Evolutionary conservation across 2,888 invertebrate genomes (phyloP), one percentile per base, ranked within the genome.

Genomic region (Drosophila yooni): DNA sequence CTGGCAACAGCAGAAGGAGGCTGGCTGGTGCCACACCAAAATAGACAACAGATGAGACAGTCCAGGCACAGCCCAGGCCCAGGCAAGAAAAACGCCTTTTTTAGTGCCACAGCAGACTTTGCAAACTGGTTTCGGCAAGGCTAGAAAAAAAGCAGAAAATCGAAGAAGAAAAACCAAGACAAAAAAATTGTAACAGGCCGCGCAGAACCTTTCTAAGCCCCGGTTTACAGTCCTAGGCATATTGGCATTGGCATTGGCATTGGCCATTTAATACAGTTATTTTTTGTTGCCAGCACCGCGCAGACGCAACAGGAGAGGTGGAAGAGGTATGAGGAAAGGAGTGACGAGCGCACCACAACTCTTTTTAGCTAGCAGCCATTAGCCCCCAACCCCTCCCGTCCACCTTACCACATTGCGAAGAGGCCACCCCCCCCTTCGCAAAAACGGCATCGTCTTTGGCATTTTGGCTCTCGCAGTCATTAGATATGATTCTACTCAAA

Each of bases 181-280:
- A 31, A 21, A 21, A 57, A 40, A 80, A 80, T 66, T 80, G 80
- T 80, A 80, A 80, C 80, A 80, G 79, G 64, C 69, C 54, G 56
- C 52, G 56, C 54, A 69, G 76, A 65, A 66, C 73, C 73, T 79
- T 74, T 73, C 82, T 77, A 75, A 70, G 74, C 54, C 66, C 60
- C 59, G 70, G 40, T 43, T 48, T 51, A 36, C 67, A 53, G 76
- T 78, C 81, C 79, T 81, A 71, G 75, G 73, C 57, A 43, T 57
- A 57, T 57, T 51, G 51, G 51, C 81, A 60, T 67, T 52, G 67
- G 54, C 54, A 67, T 56, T 62, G 69, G 69, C 36, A 67, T 60
- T 76, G 81, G 80, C 88, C 89, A 88, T 88, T 88, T 88, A 88
- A 89, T 88, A 88, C 87, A 88, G 87, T 88, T 88, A 88, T 77